Base-by-base conservation (phyloP, 2,888 invertebrate genomes). In the Cylindroiulus punctatus region DNA sequence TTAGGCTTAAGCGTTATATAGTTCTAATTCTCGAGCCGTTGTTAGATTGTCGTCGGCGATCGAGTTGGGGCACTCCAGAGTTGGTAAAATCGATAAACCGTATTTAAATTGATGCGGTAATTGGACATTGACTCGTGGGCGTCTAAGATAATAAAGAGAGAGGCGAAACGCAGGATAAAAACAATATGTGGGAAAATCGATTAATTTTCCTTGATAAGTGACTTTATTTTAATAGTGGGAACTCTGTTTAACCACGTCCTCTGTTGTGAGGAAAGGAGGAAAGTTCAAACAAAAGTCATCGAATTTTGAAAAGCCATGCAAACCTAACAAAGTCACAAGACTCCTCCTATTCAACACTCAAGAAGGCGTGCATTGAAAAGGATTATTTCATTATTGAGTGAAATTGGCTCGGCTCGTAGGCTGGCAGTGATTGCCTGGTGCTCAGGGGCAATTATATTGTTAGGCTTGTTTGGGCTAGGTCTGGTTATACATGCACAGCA, bases 71-170 rank as follows among this genome's bases (percentile, higher is more conserved):
- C 65, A 57, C 65, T 40, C 57, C 26, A 26, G 65, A 65, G 26
- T 76, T 76, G 10, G 12, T 26, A 76, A 76, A 76, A 76, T 76
- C 76, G 76, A 76, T 76, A 76, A 76, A 76, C 76, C 14, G 76
- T 76, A 76, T 76, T 76, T 76, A 76, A 76, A 76, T 76, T 76
- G 76, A 76, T 76, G 76, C 76, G 76, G 76, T 76, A 76, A 76
- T 76, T 76, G 76, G 76, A 76, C 76, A 76, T 76, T 76, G 76
- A 76, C 76, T 76, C 76, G 76, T 76, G 5, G 30, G 30, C 30
- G 76, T 4, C 76, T 76, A 14, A 30, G 76, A 76, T 76, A 32
- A 76, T 76, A 76, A 30, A 30, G 30, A 2, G 36, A 26, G 30
- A 30, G 17, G 26, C 65, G 65, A 65, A 26, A 14, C 30, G 30